These are phyloP conservation scores for Vipera latastei DNA, from an alignment of 2,797 vertebrate genomes.

Conservation along the genomic window DNA sequence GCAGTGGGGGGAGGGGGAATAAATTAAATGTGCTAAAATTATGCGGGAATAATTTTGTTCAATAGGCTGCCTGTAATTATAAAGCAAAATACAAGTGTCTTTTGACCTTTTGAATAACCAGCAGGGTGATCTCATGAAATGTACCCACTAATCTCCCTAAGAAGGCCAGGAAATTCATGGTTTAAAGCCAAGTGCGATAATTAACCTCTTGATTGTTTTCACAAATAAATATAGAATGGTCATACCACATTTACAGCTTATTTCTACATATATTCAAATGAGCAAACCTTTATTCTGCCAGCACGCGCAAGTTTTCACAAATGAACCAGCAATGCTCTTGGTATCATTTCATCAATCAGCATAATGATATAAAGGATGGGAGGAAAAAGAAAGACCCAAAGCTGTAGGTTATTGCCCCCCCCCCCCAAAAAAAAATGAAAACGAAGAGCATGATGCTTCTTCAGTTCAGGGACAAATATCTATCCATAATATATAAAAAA, in stretches of 20 bases:
- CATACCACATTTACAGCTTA: constrained; percentile 46
- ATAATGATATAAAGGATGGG: neutral
- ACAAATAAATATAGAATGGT: constrained; percentile 64
- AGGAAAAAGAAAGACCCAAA: neutral
- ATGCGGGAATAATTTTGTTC: constrained; percentile 38
- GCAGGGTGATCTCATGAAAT: constrained; percentile 46
- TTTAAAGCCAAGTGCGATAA: constrained; percentile 64
- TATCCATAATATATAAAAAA: neutral
- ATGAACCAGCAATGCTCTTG: neutral
- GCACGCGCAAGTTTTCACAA: neutral
- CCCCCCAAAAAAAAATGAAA: neutral
- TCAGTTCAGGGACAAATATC: neutral
- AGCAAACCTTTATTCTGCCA: neutral
- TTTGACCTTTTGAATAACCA: constrained; percentile 60
- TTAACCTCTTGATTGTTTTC: constrained; percentile 68
- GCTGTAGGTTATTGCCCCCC: neutral
- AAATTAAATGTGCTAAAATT: constrained; percentile 36
- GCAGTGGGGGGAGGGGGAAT: neutral
- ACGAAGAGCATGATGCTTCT: neutral
- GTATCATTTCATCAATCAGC: neutral
- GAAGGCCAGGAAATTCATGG: constrained; percentile 45
- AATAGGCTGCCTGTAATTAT: constrained; percentile 52
- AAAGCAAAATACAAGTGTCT: constrained; percentile 52
- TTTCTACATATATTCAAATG: neutral
- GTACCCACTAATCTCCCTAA: constrained; percentile 53